Base-by-base conservation (phyloP, 2,888 invertebrate genomes). In the Aphodius granarius region DNA sequence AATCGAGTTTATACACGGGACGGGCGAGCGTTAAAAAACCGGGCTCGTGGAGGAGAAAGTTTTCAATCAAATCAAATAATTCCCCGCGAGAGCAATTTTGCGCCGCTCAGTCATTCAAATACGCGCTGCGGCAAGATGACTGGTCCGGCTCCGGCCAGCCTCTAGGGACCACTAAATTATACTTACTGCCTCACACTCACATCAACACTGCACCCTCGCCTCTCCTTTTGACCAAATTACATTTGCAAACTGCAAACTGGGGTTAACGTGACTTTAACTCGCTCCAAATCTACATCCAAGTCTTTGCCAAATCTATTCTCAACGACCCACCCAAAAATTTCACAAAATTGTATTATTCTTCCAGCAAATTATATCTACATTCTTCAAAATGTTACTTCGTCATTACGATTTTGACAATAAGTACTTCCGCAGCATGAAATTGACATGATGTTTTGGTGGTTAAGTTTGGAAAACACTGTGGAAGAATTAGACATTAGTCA, bases 61-160 rank as follows among this genome's bases (percentile, higher is more conserved):
- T 89, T 89, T 89, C 90, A 91, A 91, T 91, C 91, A 90, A 91
- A 91, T 91, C 91, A 91, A 91, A 91, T 91, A 91, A 91, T 91
- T 91, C 91, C 91, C 91, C 91, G 84, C 87, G 91, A 90, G 91
- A 89, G 90, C 90, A 91, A 91, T 91, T 91, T 91, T 90, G 89
- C 90, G 90, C 89, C 90, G 91, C 84, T 86, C 86, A 87, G 86
- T 87, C 87, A 87, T 87, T 86, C 86, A 86, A 86, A 86, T 86
- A 81, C 81, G 73, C 81, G 73, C 80, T 78, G 78, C 79, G 77
- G 80, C 80, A 81, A 81, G 80, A 81, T 81, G 81, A 81, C 81
- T 81, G 81, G 82, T 81, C 82, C 81, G 81, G 81, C 82, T 79
- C 79, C 78, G 79, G 80, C 78, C 83, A 84, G 80, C 80, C 86